Base-by-base conservation (phyloP, 2,888 invertebrate species). In the Conchocele bisecta region DNA sequence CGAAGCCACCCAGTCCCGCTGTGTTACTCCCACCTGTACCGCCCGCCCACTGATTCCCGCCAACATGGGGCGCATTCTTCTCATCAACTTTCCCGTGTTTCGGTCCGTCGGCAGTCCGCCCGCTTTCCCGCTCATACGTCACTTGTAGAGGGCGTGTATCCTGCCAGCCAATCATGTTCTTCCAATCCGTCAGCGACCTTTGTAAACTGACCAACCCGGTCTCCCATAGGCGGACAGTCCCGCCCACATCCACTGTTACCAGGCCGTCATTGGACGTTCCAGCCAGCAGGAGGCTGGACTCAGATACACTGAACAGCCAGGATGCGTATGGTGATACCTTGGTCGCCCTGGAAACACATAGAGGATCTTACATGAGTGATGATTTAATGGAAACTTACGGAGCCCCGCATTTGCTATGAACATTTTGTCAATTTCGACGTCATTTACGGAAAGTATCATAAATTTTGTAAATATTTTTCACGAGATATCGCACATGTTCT, bases 41-140 rank as follows among this genome's bases (percentile, higher is more conserved):
- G 31, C 98, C 98, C 48, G 98, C 98, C 98, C 98, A 99, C 0
- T 95, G 97, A 89, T 97, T 97, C 0, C 98, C 98, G 31, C 98
- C 98, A 42, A 98, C 97, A 91, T 99, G 98, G 0, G 98, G 98
- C 46, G 95, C 94, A 87, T 96, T 96, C 15, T 95, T 95, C 0
- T 95, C 94, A 91, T 98, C 98, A 17, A 95, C 94, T 91, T 98
- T 97, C 1, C 98, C 99, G 89, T 97, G 95, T 89, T 98, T 99
- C 0, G 98, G 98, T 0, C 93, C 93, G 6, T 94, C 84, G 29
- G 87, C 86, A 29, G 95, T 95, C 85, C 93, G 89, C 0, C 94
- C 94, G 77, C 93, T 93, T 74, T 94, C 93, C 28, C 95, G 93
- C 39, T 96, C 94, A 67, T 83, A 79, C 11, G 82, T 83, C 9